These are phyloP conservation scores for Hippocampus abdominalis DNA, from an alignment of 2,113 vertebrate genomes.

Conservation along the genomic window DNA sequence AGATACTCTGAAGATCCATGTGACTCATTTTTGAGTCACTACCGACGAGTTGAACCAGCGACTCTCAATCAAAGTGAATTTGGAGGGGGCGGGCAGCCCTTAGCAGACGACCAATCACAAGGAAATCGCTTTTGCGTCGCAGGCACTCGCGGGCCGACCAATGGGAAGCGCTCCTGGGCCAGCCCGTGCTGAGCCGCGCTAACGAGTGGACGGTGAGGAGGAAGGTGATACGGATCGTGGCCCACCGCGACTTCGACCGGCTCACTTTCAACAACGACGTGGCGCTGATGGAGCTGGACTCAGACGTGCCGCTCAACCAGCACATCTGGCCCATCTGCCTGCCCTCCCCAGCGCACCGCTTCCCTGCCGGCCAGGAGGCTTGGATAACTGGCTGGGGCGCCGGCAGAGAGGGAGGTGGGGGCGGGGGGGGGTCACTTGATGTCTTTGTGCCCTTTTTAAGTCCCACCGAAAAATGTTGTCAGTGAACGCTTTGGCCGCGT, in stretches of 20 bases:
- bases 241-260: slow-evolving; percentile 34
- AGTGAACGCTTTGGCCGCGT: background rate
- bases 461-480: background rate
- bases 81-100: background rate
- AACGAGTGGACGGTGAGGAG: slow-evolving; percentile 32
- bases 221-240: slow-evolving; percentile 52
- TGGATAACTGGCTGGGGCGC: slow-evolving; percentile 73
- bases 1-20: too few species aligned
- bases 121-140: background rate
- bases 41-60: background rate
- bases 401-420: slow-evolving; percentile 58
- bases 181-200: slow-evolving; percentile 70
- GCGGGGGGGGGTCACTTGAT: background rate
- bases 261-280: slow-evolving; percentile 56
- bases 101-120: background rate
- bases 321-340: slow-evolving; percentile 71
- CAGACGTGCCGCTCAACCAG: slow-evolving; percentile 52
- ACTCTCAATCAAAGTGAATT: background rate
- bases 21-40: too few species aligned
- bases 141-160: slow-evolving; percentile 51
- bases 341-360: slow-evolving; percentile 48
- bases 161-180: slow-evolving; percentile 81
- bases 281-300: slow-evolving; percentile 68
- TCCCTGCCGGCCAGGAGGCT: slow-evolving; percentile 52
- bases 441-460: background rate